Conservation (phyloP, 2,797 vertebrate species). For the Cuniculus paca region DNA sequence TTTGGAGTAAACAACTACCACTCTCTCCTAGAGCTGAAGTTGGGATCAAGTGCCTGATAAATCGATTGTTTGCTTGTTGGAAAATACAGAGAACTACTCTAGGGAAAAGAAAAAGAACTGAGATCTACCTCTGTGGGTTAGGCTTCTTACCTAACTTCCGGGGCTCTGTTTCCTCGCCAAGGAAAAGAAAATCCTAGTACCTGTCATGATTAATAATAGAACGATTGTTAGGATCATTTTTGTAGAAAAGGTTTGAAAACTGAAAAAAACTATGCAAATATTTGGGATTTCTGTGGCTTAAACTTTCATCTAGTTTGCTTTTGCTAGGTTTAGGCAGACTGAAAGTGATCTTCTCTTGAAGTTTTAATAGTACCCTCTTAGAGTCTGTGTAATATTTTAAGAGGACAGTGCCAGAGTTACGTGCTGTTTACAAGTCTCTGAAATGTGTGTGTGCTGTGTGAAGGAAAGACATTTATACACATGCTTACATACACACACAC, state of each 20-base stretch:
- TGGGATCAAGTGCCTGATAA: background rate
- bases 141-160: background rate
- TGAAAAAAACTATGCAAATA: slow-evolving; percentile 28
- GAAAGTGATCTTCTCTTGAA: slow-evolving; percentile 12
- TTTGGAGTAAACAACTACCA: background rate
- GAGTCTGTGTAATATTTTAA: slow-evolving; percentile 34
- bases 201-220: slow-evolving; percentile 16
- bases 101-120: background rate
- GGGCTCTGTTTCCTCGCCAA: slow-evolving; percentile 1
- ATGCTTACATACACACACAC: background rate
- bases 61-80: background rate
- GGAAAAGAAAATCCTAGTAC: slow-evolving; percentile 42
- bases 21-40: background rate
- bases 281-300: slow-evolving; percentile 19
- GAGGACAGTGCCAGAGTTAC: background rate
- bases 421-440: background rate
- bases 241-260: slow-evolving; percentile 37
- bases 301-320: slow-evolving; percentile 36
- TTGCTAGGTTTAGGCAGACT: slow-evolving; percentile 43
- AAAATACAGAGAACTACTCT: background rate
- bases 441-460: background rate
- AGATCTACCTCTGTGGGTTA: background rate
- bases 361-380: background rate
- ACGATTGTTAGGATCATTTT: slow-evolving; percentile 38
- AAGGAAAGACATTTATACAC: slow-evolving; percentile 26